Conservation (phyloP, 1,140 invertebrate genomes). For the Drosophila auraria region DNA sequence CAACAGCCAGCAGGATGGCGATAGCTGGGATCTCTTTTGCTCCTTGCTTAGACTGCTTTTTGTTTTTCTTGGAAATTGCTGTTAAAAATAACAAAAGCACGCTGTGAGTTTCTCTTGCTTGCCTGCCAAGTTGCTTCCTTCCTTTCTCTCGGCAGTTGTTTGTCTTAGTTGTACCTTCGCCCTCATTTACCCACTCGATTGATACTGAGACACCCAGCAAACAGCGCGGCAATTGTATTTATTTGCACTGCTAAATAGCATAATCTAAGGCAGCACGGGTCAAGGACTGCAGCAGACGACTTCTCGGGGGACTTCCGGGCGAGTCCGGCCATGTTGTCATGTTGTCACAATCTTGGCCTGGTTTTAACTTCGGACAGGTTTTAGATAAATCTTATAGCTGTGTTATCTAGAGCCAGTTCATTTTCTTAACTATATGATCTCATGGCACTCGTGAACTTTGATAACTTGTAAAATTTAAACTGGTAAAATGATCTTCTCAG, state of each 20-base stretch:
- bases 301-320: slow-evolving; percentile 2
- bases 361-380: background rate
- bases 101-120: slow-evolving; percentile 60
- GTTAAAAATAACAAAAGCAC: slow-evolving; percentile 79
- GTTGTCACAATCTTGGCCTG: slow-evolving; percentile 8
- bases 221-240: slow-evolving; percentile 71
- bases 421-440: background rate
- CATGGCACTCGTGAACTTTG: background rate
- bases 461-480: background rate
- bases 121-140: slow-evolving; percentile 73
- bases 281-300: slow-evolving; percentile 43
- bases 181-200: slow-evolving; percentile 43
- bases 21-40: background rate
- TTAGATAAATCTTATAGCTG: slow-evolving; percentile 3
- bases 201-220: slow-evolving; percentile 72
- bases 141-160: slow-evolving; percentile 51
- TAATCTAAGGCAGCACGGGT: slow-evolving; percentile 67
- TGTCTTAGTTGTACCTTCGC: slow-evolving; percentile 62
- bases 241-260: slow-evolving; percentile 78
- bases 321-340: slow-evolving; percentile 1
- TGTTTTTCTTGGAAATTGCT: slow-evolving; percentile 82
- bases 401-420: too few species aligned
- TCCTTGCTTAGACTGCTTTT: slow-evolving; percentile 52
- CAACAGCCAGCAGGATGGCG: slow-evolving; percentile 28
- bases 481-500: background rate